Conservation (phyloP, 2,113 vertebrate species). For the Fulica atra region DNA sequence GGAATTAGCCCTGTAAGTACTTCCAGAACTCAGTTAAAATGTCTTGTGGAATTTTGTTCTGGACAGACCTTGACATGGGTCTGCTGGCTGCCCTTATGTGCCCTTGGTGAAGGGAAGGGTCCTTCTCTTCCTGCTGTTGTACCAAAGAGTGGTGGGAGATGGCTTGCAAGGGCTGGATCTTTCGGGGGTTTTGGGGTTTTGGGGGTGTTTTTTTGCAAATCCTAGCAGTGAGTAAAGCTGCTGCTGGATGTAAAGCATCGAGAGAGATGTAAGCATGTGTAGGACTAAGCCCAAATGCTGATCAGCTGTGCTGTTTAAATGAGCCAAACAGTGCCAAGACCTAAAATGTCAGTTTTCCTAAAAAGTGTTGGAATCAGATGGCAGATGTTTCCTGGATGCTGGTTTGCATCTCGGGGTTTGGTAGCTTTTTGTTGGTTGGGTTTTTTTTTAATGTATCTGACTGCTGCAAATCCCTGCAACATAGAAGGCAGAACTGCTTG, state of each 20-base stretch:
- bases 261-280: not conserved
- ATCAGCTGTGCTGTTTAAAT: conserved; percentile 8
- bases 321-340: conserved; percentile 2
- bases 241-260: not conserved
- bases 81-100: not conserved
- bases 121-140: not conserved
- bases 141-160: not conserved
- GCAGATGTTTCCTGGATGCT: conserved; percentile 33
- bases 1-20: not conserved
- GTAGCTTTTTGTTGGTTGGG: not conserved
- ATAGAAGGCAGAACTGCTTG: not conserved
- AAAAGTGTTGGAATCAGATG: not conserved
- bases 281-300: conserved; percentile 8
- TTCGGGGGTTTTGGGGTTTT: no score
- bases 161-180: not conserved
- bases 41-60: not conserved
- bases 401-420: not conserved
- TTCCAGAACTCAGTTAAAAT: not conserved
- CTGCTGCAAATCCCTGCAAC: not conserved
- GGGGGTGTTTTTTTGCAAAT: not conserved
- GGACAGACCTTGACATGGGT: not conserved
- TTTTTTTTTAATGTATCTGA: fast-evolving
- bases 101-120: not conserved
- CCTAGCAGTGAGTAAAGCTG: not conserved
- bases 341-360: conserved; percentile 8